Percentiles rank a stretch among this genome's conserved stretches.
Evolutionary conservation across 2,888 invertebrate genomes (phyloP).

Genomic region (Orgyia antiqua): DNA sequence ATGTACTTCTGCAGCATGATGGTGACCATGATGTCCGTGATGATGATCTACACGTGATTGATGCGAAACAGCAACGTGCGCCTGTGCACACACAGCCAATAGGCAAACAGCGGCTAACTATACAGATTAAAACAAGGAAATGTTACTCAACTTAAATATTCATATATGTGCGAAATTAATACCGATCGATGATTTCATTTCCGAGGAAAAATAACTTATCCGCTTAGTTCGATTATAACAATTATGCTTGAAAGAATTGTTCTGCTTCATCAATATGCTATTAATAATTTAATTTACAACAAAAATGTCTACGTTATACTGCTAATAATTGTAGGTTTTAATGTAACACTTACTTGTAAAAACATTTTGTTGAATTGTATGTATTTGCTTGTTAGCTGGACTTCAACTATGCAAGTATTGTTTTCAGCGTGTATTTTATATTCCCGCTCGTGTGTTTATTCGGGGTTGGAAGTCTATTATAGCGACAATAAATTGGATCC

Average conservation of each 20-base stretch:
- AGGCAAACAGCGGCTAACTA: conserved; percentile 41
- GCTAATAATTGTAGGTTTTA: too few species aligned
- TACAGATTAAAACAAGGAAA: too few species aligned
- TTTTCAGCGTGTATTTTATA: conserved; percentile 33
- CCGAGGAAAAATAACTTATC: too few species aligned
- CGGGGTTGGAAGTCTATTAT: conserved; percentile 27
- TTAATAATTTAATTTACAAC: too few species aligned
- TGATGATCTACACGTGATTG: conserved; percentile 36
- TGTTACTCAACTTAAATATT: conserved; percentile 8
- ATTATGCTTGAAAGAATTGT: too few species aligned
- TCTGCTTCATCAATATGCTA: too few species aligned
- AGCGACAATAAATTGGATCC: conserved; percentile 31
- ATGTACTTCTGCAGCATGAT: conserved; percentile 7
- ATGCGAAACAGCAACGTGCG: conserved; percentile 44
- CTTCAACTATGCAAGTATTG: conserved; percentile 35
- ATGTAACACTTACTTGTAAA: conserved; percentile 52
- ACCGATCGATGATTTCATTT: conserved; percentile 10
- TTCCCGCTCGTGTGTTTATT: conserved; percentile 25
- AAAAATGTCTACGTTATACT: too few species aligned
- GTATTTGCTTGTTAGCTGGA: conserved; percentile 39
- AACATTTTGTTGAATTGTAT: conserved; percentile 37
- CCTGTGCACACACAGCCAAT: conserved; percentile 35
- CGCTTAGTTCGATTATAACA: too few species aligned
- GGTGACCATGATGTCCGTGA: conserved; percentile 18
- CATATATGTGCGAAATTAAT: conserved; percentile 19